Evolutionary conservation across 2,797 vertebrate genomes (phyloP), one percentile per base, ranked within the genome.

Genomic region (Sebastes iracundus): DNA sequence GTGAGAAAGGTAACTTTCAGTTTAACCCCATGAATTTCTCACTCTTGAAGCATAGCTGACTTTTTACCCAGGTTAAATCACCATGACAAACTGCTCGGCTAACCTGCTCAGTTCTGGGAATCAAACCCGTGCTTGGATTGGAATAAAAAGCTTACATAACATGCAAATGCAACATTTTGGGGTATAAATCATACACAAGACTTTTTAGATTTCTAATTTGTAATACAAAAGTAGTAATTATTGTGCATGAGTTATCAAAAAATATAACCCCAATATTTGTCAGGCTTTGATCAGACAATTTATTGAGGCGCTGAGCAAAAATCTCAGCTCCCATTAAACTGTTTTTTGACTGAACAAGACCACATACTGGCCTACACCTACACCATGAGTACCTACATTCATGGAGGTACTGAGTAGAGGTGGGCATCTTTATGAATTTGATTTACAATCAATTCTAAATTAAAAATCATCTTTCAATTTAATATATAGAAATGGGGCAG

Each of bases 211-310:
- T 18, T 25, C 27, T 75, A 16, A 7, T 58, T 35, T 67, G 22
- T 63, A 58, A 56, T 28, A 16, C 22, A 58, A 70, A 66, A 62
- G 30, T 27, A 14, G 16, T 35, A n/a, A 32, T 75, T 71, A 25
- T 49, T 33, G 25, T 30, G 66, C 55, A 56, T 6, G 8, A 13
- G 5, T 60, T 60, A 20, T 60, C 27, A 60, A 16, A 60, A 59
- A 56, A 56, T 42, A 18, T 10, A 20, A 16, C 14, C 13, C 25
- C 14, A 27, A 14, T 7, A 16, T 59, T 4, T 28, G 13, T 7
- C 25, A 56, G 28, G 11, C 2, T 64, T 38, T 23, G 12, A 23
- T 16, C 4, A 64, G 62, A 64, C 8, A 27, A 16, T 27, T 14
- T 25, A 27, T 16, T 25, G 23, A 27, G 55, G 13, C 33, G 33